A percentile compares a stretch with the other conserved stretches of the same genome.
Conservation (phyloP, 2,113 vertebrate species). For the Carassius gibelio region DNA sequence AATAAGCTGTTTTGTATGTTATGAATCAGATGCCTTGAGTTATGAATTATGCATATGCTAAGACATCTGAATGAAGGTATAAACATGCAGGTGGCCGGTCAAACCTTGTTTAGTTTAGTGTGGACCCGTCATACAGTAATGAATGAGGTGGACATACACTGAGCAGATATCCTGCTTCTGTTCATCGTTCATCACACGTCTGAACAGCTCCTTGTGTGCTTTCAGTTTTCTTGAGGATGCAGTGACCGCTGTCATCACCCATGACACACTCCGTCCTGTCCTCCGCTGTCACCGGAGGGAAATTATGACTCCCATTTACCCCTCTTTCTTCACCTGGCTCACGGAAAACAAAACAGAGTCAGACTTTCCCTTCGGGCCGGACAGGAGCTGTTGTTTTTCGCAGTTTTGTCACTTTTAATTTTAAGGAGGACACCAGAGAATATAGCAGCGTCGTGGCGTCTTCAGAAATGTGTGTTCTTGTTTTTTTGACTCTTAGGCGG, state of each 20-base stretch:
- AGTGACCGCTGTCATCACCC: constrained; percentile 54
- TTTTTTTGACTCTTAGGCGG: not conserved
- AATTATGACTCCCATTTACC: constrained; percentile 60
- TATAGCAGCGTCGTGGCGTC: not conserved
- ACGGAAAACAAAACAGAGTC: constrained; percentile 37
- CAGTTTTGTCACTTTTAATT: constrained; percentile 1
- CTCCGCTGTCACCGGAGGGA: constrained; percentile 65
- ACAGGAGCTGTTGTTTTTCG: not conserved
- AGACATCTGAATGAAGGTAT: constrained; percentile 28
- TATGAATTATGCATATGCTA: not conserved
- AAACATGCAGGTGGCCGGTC: constrained; percentile 62
- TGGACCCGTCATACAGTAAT: constrained; percentile 68
- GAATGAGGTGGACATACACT: constrained; percentile 64
- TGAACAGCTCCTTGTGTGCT: not conserved
- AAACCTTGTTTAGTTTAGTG: constrained; percentile 71
- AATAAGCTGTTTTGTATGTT: too few relatives aligned
- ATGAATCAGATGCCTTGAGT: too few relatives aligned
- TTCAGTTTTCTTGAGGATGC: constrained; percentile 62
- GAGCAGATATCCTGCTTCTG: constrained; percentile 63
- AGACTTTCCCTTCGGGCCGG: constrained; percentile 16
- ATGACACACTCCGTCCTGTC: constrained; percentile 69
- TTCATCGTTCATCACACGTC: constrained; percentile 58
- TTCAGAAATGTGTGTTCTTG: not conserved
- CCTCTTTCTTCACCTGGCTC: constrained; percentile 61
- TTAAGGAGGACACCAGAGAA: not conserved